Evolutionary conservation across 2,888 invertebrate species (phyloP), one percentile per base, ranked within the genome.

Genomic region (Eucera pruinosa): DNA sequence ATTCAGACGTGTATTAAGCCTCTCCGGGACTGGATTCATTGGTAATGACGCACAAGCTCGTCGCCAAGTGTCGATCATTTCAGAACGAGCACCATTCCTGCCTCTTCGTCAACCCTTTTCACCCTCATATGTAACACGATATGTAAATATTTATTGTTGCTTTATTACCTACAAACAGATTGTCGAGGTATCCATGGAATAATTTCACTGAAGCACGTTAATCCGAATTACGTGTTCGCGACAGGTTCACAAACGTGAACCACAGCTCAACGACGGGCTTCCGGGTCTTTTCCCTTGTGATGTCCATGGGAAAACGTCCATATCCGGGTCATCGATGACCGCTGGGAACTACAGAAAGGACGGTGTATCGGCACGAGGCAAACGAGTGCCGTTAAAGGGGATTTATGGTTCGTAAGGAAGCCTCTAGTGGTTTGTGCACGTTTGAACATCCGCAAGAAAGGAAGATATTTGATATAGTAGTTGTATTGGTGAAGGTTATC

Each of bases 111-210:
- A 25, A 9, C 15, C 25, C 15, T 15, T 15, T 15, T 15, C 39
- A 41, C 39, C 39, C 39, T 41, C 13, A 4, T 13, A 13, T 43
- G 6, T 25, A 11, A 2, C 73, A 23, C 58, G 58, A 20, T 52
- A 27, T 41, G 68, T 69, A 78, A 78, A 78, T 78, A 76, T 70
- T 78, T 75, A 78, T 66, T 52, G 55, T 64, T 57, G 61, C 27
- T 70, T 62, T 58, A 33, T 61, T 47, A 64, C 25, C 45, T n/a
- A 2, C 23, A 7, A 15, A 11, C 23, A 13, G 48, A 78, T 71
- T 47, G 64, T 45, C 45, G 62, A 74, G 23, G 27, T 5, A 25
- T 25, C 27, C 39, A n/a, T 11, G 15, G 61, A 48, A 52, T 33
- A 39, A 45, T 11, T 57, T 41, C 47, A 30, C 20, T 27, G 23